Evolutionary conservation across 2,888 invertebrate species (phyloP), one percentile per base, ranked within the genome.

Genomic region (Allacma fusca): DNA sequence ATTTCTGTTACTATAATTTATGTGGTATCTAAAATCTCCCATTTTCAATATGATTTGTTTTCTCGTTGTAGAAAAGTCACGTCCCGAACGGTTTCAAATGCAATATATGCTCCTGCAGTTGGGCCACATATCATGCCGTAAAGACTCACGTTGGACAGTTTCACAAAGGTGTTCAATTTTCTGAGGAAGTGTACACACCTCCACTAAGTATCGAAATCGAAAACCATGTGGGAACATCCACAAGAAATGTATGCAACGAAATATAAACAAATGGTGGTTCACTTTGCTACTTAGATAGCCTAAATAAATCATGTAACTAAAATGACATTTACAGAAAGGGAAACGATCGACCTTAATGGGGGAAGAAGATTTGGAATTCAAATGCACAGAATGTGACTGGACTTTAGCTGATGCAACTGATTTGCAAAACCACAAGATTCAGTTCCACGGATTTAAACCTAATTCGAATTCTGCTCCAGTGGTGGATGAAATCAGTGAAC

Each of bases 311-410:
- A 4, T 34, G 4, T 9, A 34, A 7, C 9, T 34, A 7, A 19
- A 57, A 9, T 57, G 57, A 57, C 4, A 4, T 57, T 4, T 57
- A 13, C 57, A 19, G 23, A 9, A 9, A 16, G 19, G 57, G 57
- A 21, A 57, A 4, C 23, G 23, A 5, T 57, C 23, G 2, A 57
- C 2, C 34, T 9, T 34, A 34, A 9, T 34, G 12, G 43, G 68
- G 28, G 57, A 57, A 1, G 74, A 73, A 62, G 73, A 73, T n/a
- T 28, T 21, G 13, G 74, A 69, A 24, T 76, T 76, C 23, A 76
- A 76, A 70, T 76, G 76, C 59, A 26, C 44, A 5, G 70, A 70
- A 43, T 76, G 76, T 76, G 76, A 76, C 26, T 76, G 76, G 76
- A 69, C 40, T 21, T 64, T 76, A 40, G 57, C 76, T 1, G 76